These are phyloP conservation scores for Drosophila demipolita DNA, from an alignment of 2,888 invertebrate genomes.

Conservation along the genomic window DNA sequence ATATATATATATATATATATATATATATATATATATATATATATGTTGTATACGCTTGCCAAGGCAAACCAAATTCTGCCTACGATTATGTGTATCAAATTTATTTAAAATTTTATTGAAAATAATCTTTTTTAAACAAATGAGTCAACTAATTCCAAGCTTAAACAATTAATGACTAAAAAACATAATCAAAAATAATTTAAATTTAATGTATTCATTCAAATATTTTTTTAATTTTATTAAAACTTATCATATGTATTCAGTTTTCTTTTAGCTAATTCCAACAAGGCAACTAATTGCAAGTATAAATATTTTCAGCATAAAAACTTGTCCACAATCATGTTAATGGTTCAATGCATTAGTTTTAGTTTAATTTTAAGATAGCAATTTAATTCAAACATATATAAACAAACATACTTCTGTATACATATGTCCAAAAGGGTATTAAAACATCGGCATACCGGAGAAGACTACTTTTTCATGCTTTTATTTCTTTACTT, in stretches of 20 bases:
- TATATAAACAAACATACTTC: neutral
- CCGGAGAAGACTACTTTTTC: neutral
- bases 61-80: neutral
- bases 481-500: slow-evolving; percentile 8
- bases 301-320: neutral
- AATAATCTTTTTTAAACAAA: neutral
- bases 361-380: neutral
- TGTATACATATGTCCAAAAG: neutral
- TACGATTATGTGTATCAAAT: no score
- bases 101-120: neutral
- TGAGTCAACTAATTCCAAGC: neutral
- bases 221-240: neutral
- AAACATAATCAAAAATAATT: neutral
- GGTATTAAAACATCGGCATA: neutral
- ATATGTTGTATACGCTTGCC: neutral
- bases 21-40: neutral
- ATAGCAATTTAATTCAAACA: neutral
- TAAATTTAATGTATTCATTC: neutral
- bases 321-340: neutral
- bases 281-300: neutral
- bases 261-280: neutral
- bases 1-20: neutral
- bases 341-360: neutral
- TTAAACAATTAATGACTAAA: neutral
- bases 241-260: neutral